Base-by-base conservation (phyloP, 2,888 invertebrate species). In the Tenthredo notha region DNA sequence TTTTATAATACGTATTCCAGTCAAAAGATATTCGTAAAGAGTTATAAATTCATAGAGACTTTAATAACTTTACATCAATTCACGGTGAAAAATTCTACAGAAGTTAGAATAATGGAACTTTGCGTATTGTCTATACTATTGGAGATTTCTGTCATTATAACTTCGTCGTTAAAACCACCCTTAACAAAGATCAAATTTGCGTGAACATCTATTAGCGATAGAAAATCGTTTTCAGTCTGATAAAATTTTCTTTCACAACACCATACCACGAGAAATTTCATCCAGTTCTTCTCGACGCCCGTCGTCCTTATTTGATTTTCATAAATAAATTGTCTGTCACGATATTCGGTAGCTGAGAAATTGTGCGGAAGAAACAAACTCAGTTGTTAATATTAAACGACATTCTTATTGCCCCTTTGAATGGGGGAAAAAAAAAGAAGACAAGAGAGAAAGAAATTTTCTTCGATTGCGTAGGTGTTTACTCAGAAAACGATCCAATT, bases 321-420 rank as follows among this genome's bases (percentile, higher is more conserved):
- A 43, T 10, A 18, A 40, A 74, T 21, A 37, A 74, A 43, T 74
- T 43, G n/a, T 74, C 43, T 74, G 21, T 29, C 15, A 7, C 21
- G 29, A 74, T 74, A 74, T 74, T 74, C n/a, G 43, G 72, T 2
- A 21, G 21, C 15, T 40, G 21, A 74, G 43, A 74, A 43, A 43
- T 43, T 40, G 43, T 74, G 43, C 72, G 15, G 40, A 18, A n/a
- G 72, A n/a, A 43, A 74, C 21, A 29, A 43, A 21, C 9, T 74
- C 40, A 6, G 43, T 74, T 43, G 72, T 74, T 74, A 74, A 43
- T 74, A 12, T 74, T 43, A 37, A 43, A 21, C 10, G 72, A 43
- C 6, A 21, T 10, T 21, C 12, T 40, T 21, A 74, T 74, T 43
- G 43, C 21, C 43, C 72, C 43, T 74, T 74, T 74, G 43, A 43